Evolutionary conservation across 2,113 vertebrate genomes (phyloP), one percentile per base, ranked within the genome.

Genomic region (Ptychochromis oligacanthus): DNA sequence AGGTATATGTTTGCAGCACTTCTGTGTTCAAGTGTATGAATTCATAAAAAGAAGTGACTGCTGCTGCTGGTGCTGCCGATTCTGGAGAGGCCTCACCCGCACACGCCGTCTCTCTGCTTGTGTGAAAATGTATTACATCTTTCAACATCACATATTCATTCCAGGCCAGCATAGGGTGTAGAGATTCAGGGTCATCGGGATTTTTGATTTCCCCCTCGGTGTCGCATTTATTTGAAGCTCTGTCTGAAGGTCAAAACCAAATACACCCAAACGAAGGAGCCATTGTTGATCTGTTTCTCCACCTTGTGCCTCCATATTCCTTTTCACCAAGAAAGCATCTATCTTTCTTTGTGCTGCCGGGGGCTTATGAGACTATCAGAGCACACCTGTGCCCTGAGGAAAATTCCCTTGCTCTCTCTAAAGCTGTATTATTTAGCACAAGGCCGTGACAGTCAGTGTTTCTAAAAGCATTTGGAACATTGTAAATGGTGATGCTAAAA

Each of bases 371-470:
- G 93, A 95, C 88, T 92, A 93, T 92, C 93, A 87, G 91, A 91
- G 87, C 92, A 94, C 93, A 95, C 78, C 81, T 95, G 93, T 93
- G 92, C 90, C 91, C 93, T 80, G 65, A 89, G 85, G 85, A 93
- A 92, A 92, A 93, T 94, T 94, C 91, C 92, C 90, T 88, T 93
- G 93, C 88, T 91, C 85, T 88, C 88, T 91, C 84, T 91, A 90
- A 92, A 93, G 92, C 89, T 84, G 87, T 89, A 92, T 95, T 94
- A 93, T 95, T 94, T 90, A 92, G 88, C 84, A 87, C 93, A 94
- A 95, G 95, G 94, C 88, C 90, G 67, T 87, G 84, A 60, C 89
- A 89, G 89, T 58, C 90, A 88, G 86, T 89, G 86, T 93, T 91
- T 91, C 87, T 91, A 65, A 92, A 95, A 94, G 93, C 91, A 74